phyloP scores from a whole-genome alignment of 1,140 invertebrate species.

The Eriocheir sinensis region DNA sequence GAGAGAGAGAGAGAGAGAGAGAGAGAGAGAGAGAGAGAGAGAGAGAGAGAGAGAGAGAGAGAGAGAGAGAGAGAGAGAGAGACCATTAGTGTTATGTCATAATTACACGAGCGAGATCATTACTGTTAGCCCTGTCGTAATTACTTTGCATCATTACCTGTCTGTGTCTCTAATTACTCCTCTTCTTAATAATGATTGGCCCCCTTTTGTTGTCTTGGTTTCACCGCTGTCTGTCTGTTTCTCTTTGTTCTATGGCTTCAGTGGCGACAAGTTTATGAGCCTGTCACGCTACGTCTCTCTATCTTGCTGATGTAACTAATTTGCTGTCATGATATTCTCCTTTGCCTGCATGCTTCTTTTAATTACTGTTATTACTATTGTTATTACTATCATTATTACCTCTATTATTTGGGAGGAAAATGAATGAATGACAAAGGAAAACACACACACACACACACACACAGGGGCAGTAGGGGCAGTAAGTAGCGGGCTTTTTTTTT shows the following conservation, averaged over 20 bases:
- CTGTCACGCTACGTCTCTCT: too few species aligned
- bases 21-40: not conserved
- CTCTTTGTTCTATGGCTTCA: too few species aligned
- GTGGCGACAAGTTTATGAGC: too few species aligned
- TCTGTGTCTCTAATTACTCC: not conserved
- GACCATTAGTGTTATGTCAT: too few species aligned
- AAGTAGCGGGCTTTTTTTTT: too few species aligned
- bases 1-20: constrained; percentile 26
- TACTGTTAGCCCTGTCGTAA: not conserved
- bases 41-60: not conserved
- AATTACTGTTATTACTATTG: not conserved
- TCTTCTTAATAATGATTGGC: not conserved
- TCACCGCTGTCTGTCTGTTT: not conserved
- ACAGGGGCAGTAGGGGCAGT: not conserved
- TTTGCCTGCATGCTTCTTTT: not conserved
- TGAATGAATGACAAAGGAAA: not conserved
- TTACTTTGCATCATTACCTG: not conserved
- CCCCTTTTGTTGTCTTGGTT: too few species aligned
- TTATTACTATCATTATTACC: not conserved
- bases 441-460: not conserved
- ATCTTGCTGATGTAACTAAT: too few species aligned
- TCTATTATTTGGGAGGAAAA: not conserved
- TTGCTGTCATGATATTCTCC: too few species aligned
- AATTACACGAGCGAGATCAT: not conserved
- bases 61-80: not conserved